phyloP scores from a whole-genome alignment of 2,888 invertebrate species.

The Tenodera sinensis region DNA sequence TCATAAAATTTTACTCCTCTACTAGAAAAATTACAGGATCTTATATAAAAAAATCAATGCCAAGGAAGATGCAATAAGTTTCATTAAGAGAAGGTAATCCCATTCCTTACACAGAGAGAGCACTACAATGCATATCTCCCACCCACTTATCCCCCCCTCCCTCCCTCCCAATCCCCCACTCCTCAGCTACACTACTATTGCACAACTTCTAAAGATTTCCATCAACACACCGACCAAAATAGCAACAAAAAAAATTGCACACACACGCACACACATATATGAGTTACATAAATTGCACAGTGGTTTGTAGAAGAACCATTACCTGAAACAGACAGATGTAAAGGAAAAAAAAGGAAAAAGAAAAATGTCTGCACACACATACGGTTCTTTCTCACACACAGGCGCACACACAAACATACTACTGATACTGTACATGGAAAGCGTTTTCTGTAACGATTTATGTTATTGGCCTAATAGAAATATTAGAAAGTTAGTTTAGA shows the following conservation, averaged over 20 bases:
- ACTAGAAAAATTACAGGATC: not conserved
- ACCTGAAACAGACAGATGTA: slow-evolving; percentile 28
- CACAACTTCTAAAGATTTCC: slow-evolving; percentile 8
- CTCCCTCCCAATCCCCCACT: not conserved
- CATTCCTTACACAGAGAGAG: not conserved
- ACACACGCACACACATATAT: slow-evolving; percentile 4
- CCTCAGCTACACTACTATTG: not conserved
- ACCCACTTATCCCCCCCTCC: not conserved
- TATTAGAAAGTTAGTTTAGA: not conserved
- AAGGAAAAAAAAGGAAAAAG: not conserved
- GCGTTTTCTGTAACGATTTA: slow-evolving; percentile 19
- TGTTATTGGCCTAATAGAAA: not conserved
- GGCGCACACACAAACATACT: slow-evolving; percentile 15
- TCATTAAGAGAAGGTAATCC: not conserved
- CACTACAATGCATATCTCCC: not conserved
- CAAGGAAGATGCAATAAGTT: not conserved
- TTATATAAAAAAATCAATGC: too few relatives aligned
- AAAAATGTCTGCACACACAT: not conserved
- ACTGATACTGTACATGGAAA: slow-evolving; percentile 24
- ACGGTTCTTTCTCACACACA: not conserved
- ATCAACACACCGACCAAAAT: not conserved
- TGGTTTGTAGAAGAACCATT: slow-evolving; percentile 27
- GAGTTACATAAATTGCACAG: slow-evolving; percentile 21
- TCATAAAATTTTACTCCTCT: not conserved
- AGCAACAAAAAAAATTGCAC: not conserved